Base-by-base conservation (phyloP, 1,140 invertebrate genomes). In the Pissodes strobi region DNA sequence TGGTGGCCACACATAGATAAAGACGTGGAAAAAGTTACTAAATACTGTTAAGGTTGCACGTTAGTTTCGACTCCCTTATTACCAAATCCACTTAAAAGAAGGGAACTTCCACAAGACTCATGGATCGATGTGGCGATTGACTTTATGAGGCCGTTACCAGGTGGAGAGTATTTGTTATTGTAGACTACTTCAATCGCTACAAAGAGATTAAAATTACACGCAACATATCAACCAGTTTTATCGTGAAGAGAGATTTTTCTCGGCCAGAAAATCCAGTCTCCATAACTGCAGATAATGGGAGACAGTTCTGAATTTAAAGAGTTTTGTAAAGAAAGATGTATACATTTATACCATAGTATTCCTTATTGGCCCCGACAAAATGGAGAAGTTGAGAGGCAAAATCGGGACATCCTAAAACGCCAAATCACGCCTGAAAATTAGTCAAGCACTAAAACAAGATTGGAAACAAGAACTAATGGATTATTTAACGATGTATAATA, bases 11-110 rank as follows among this genome's bases (percentile, higher is more conserved):
- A n/a, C n/a, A n/a, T n/a, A n/a, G n/a, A n/a, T n/a, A n/a, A n/a
- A n/a, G n/a, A n/a, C n/a, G n/a, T n/a, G n/a, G n/a, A n/a, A n/a
- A n/a, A n/a, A n/a, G n/a, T n/a, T n/a, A n/a, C n/a, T n/a, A n/a
- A n/a, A n/a, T n/a, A n/a, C n/a, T n/a, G n/a, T n/a, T n/a, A n/a
- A 82, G 9, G 75, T 85, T 1, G 49, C 82, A 17, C 19, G 25
- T 1, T 85, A 34, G 83, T 65, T 67, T 69, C n/a, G 71, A 72
- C 13, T 34, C n/a, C n/a, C n/a, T n/a, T n/a, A n/a, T n/a, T n/a
- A n/a, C n/a, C n/a, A n/a, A n/a, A n/a, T n/a, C n/a, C n/a, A n/a
- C n/a, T n/a, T n/a, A n/a, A 71, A 9, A 58, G 64, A 37, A 58
- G 71, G 38, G 19, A 65, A 17, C 70, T 78, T 30, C 74, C 75